A percentile compares a stretch with the other conserved stretches of the same genome.
Evolutionary conservation across 2,888 invertebrate species (phyloP).

Genomic region (Sipha maydis): DNA sequence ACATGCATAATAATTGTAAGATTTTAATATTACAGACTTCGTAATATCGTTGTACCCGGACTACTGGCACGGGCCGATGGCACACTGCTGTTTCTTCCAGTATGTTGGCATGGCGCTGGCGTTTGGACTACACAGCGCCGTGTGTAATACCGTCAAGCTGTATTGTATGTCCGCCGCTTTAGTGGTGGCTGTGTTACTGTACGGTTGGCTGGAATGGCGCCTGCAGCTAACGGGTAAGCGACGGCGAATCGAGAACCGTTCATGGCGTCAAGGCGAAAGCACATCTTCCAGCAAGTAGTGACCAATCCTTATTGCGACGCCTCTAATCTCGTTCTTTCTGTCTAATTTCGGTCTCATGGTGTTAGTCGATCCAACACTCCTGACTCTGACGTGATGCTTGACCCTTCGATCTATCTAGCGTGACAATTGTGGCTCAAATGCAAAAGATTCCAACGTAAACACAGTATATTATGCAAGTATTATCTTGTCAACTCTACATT

Average conservation of each 20-base stretch:
- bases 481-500: too few relatives aligned
- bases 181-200: slow-evolving; percentile 71
- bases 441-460: too few relatives aligned
- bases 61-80: slow-evolving; percentile 69
- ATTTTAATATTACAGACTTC: slow-evolving; percentile 63
- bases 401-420: too few relatives aligned
- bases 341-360: neutral
- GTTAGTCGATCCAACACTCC: neutral
- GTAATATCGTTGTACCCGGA: slow-evolving; percentile 67
- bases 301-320: neutral
- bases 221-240: slow-evolving; percentile 36
- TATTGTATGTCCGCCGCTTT: slow-evolving; percentile 70
- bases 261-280: slow-evolving; percentile 29
- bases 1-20: too few relatives aligned
- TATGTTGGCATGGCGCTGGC: slow-evolving; percentile 73
- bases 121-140: slow-evolving; percentile 72
- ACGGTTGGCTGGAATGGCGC: slow-evolving; percentile 70
- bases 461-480: too few relatives aligned
- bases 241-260: slow-evolving; percentile 14
- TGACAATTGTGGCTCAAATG: too few relatives aligned
- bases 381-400: too few relatives aligned
- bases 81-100: slow-evolving; percentile 70
- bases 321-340: neutral
- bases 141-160: slow-evolving; percentile 71
- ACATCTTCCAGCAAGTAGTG: slow-evolving; percentile 2